Base-by-base conservation (phyloP, 2,797 vertebrate species). In the Cacajao melanocephalus region DNA sequence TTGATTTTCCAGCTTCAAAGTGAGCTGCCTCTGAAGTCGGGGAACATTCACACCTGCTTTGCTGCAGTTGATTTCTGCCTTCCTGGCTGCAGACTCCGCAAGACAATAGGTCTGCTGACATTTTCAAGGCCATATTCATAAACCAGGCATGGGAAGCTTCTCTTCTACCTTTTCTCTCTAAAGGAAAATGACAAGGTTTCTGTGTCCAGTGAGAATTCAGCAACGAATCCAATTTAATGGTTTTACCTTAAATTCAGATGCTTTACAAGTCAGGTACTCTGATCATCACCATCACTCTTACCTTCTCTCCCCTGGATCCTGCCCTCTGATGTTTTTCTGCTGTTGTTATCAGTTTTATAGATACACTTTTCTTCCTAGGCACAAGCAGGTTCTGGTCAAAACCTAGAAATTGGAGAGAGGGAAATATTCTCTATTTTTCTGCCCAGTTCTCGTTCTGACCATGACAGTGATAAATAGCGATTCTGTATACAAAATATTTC, bases 51-150 rank as follows among this genome's bases (percentile, higher is more conserved):
- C 97, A 98, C 97, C 97, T 98, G 97, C 95, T 95, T 79, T 88
- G 98, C 98, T n/a, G 50, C 81, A 26, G 96, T 93, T 95, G 98
- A 97, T 98, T 98, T 99, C 97, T 98, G 98, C 90, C 91, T 97
- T 96, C 94, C 95, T 94, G 91, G 48, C 96, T 94, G 78, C 97
- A 97, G 97, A 97, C 97, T 95, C 94, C 97, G 96, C 96, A 97
- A 92, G 97, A 97, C 97, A 97, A 94, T 98, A 97, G 12, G 72
- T 84, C 96, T 92, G 96, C 88, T 95, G 93, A 97, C 83, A 36
- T 94, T 79, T 87, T 96, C 97, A 98, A 98, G 97, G 98, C 72
- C 95, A 57, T 39, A 3, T 58, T 94, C 94, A 87, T 73, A 73
- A 67, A 57, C 44, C 46, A 78, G 76, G 93, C 93, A 24, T 75